Percentiles rank a stretch among this genome's conserved stretches.
These are phyloP conservation scores for Protobothrops mucrosquamatus DNA, from an alignment of 2,113 vertebrate species.

Conservation along the genomic window DNA sequence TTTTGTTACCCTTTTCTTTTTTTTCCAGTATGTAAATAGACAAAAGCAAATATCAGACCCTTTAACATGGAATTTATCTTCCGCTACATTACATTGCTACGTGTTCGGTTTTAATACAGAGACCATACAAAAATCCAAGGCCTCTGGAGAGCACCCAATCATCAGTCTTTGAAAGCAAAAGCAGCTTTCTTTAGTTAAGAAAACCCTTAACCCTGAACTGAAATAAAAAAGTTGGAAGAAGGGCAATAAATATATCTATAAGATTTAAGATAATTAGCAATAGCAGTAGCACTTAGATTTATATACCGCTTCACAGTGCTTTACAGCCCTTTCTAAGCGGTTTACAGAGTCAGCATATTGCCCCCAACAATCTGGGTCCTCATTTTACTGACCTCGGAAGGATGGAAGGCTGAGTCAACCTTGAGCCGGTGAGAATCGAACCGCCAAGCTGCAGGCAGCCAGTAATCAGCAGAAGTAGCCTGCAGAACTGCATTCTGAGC, in stretches of 20 bases:
- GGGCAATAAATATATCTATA: conserved; percentile 43
- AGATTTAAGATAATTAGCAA: conserved; percentile 52
- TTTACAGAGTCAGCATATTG: too few relatives aligned
- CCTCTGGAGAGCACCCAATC: conserved; percentile 61
- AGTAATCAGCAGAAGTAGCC: too few relatives aligned
- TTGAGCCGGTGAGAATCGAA: too few relatives aligned
- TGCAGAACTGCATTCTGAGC: too few relatives aligned
- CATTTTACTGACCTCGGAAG: too few relatives aligned
- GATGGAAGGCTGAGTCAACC: too few relatives aligned
- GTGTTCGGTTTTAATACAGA: conserved; percentile 66
- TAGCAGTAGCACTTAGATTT: too few relatives aligned
- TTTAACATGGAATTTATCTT: conserved; percentile 65
- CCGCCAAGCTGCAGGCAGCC: too few relatives aligned
- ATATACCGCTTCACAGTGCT: too few relatives aligned
- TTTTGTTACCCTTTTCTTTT: background rate
- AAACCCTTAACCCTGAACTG: conserved; percentile 45
- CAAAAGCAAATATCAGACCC: conserved; percentile 58
- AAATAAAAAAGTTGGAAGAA: conserved; percentile 40
- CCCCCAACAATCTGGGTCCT: too few relatives aligned
- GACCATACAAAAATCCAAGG: conserved; percentile 55
- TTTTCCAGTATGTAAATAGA: conserved; percentile 42
- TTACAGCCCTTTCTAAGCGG: too few relatives aligned
- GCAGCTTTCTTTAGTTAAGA: conserved; percentile 56
- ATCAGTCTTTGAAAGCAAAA: conserved; percentile 58
- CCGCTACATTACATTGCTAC: conserved; percentile 54